Evolutionary conservation across 2,888 invertebrate species (phyloP).

Genomic region (Lysandra coridon): DNA sequence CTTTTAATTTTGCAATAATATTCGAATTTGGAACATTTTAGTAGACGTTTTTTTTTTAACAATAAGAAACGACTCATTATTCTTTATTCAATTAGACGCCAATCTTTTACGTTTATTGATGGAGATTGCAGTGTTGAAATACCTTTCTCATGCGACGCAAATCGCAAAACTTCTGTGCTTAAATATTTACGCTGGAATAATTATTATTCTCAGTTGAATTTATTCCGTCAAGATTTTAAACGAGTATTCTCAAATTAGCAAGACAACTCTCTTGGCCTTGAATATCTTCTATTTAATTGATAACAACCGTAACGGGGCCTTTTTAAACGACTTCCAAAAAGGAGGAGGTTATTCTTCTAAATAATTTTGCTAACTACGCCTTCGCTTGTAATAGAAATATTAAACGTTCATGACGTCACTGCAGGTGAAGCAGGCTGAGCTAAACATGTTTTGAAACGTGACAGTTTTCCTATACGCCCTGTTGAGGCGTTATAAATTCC

Average conservation of each 20-base stretch:
- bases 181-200: not conserved
- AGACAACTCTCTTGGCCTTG: constrained; percentile 29
- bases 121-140: not conserved
- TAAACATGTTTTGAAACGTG: constrained; percentile 24
- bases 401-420: constrained; percentile 37
- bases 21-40: constrained; percentile 24
- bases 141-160: not conserved
- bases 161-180: not conserved
- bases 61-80: not conserved
- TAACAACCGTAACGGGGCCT: constrained; percentile 14
- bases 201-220: not conserved
- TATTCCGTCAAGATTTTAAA: not conserved
- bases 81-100: constrained; percentile 18
- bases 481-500: not conserved
- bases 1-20: not conserved
- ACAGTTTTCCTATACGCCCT: constrained; percentile 2
- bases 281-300: constrained; percentile 40
- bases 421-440: constrained; percentile 39
- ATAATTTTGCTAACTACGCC: constrained; percentile 5
- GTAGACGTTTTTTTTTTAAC: not conserved
- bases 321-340: not conserved
- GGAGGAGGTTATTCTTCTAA: not conserved
- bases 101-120: not conserved
- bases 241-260: not conserved
- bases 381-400: constrained; percentile 12